A percentile compares a stretch with the other conserved stretches of the same genome.
phyloP scores from a whole-genome alignment of 2,113 vertebrate species.

The Oryzias melastigma region DNA sequence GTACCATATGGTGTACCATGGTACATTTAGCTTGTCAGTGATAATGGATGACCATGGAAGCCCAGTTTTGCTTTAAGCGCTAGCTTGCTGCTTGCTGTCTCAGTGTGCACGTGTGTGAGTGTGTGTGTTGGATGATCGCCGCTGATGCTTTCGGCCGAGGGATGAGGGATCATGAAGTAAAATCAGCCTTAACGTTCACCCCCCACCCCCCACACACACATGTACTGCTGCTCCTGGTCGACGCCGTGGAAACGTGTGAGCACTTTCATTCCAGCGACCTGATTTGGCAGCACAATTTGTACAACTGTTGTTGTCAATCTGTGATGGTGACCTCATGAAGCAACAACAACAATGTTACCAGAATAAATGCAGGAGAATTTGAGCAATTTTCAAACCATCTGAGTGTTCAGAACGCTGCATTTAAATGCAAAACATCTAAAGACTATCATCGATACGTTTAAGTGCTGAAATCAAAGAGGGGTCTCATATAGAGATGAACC shows the following conservation, averaged over 20 bases:
- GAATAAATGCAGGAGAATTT: too few relatives aligned
- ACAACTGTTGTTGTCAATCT: too few relatives aligned
- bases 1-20: slow-evolving; percentile 75
- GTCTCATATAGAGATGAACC: too few relatives aligned
- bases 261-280: neutral
- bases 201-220: slow-evolving; percentile 17
- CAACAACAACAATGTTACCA: too few relatives aligned
- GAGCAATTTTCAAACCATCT: too few relatives aligned
- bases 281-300: slow-evolving; percentile 22
- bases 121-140: slow-evolving; percentile 47
- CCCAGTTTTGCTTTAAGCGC: slow-evolving; percentile 78
- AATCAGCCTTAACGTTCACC: slow-evolving; percentile 50
- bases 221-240: neutral
- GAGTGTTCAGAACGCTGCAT: too few relatives aligned
- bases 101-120: slow-evolving; percentile 25
- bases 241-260: slow-evolving; percentile 17
- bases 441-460: too few relatives aligned
- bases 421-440: too few relatives aligned
- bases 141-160: slow-evolving; percentile 63
- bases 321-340: too few relatives aligned
- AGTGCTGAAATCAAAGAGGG: too few relatives aligned
- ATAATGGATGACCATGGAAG: slow-evolving; percentile 78
- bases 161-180: slow-evolving; percentile 66
- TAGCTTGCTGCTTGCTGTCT: slow-evolving; percentile 64
- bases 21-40: slow-evolving; percentile 78